Percentiles rank a stretch among this genome's conserved stretches.
These are phyloP conservation scores for Macaria liturata DNA, from an alignment of 2,888 invertebrate species.

Conservation along the genomic window DNA sequence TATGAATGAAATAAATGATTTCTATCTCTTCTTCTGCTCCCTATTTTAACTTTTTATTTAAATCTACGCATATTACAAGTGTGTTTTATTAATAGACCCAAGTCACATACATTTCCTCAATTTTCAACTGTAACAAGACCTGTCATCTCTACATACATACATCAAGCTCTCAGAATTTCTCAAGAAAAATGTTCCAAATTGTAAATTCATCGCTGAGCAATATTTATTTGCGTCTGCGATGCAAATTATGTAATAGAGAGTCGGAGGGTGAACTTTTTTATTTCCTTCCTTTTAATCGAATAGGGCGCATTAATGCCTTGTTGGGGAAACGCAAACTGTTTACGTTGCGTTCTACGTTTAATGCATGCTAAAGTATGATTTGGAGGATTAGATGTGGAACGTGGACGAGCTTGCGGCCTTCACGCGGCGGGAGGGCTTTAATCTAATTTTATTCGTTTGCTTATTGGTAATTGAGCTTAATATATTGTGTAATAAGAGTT, in stretches of 20 bases:
- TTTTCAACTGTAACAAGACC: too few species aligned
- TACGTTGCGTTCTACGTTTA: slow-evolving; percentile 55
- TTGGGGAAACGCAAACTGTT: slow-evolving; percentile 61
- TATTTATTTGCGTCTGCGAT: slow-evolving; percentile 80
- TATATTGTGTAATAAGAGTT: neutral
- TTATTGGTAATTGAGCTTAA: slow-evolving; percentile 2
- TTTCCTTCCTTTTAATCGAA: slow-evolving; percentile 71
- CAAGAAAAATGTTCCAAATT: slow-evolving; percentile 4
- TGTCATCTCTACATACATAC: too few species aligned
- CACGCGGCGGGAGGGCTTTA: slow-evolving; percentile 15
- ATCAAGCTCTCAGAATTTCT: neutral
- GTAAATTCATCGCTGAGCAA: slow-evolving; percentile 50
- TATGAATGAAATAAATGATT: too few species aligned
- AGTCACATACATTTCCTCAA: too few species aligned
- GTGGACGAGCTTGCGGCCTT: slow-evolving; percentile 25
- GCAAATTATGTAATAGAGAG: slow-evolving; percentile 80
- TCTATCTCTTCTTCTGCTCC: too few species aligned
- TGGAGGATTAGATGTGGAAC: slow-evolving; percentile 23
- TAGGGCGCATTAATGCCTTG: slow-evolving; percentile 64
- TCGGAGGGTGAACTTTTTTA: slow-evolving; percentile 61
- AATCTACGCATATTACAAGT: too few species aligned
- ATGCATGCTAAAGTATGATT: slow-evolving; percentile 42
- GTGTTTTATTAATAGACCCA: too few species aligned
- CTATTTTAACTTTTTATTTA: too few species aligned
- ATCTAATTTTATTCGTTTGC: slow-evolving; percentile 19